Evolutionary conservation across 2,113 vertebrate genomes (phyloP), one percentile per base, ranked within the genome.

Genomic region (Balaenoptera acutorostrata): DNA sequence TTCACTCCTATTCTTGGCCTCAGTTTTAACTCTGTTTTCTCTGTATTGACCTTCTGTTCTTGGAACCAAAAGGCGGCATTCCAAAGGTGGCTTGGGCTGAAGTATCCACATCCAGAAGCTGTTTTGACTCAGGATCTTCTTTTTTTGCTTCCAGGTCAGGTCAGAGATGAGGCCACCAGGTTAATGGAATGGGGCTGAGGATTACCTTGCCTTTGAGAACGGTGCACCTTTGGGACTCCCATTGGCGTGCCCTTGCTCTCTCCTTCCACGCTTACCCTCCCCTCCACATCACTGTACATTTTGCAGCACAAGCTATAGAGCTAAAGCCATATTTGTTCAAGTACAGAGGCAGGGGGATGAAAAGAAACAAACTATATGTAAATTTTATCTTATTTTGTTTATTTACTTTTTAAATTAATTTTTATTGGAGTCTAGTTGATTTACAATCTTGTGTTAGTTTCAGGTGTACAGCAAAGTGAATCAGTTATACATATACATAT

Each of bases 121-220:
- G 20, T 72, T 89, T 72, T 93, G 23, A 39, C 39, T 95, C 46
- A 41, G 49, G 33, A 6, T 72, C 71, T 95, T 66, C 44, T 63
- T 52, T 74, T 74, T 66, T 31, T 39, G 52, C 31, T 63, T 88
- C 13, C 20, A 59, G 77, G 83, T 93, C 84, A 83, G 84, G 93
- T 64, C n/a, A 72, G 74, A 86, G 72, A 20, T 29, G 31, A 39
- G 91, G 90, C 55, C 74, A 89, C 31, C 52, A 41, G 93, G 96
- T 88, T 97, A 97, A 94, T 95, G 97, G 80, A 93, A 78, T 46
- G 68, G 93, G 78, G 36, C 68, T 90, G 46, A 14, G 36, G 75
- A 44, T 74, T 39, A 33, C n/a, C 83, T 33, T 31, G 82, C 20
- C 66, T 66, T 69, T 80, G 83, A 78, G 71, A 55, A 31, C 55